These are phyloP conservation scores for Tachyglossus aculeatus DNA, from an alignment of 2,797 vertebrate species.

Conservation along the genomic window DNA sequence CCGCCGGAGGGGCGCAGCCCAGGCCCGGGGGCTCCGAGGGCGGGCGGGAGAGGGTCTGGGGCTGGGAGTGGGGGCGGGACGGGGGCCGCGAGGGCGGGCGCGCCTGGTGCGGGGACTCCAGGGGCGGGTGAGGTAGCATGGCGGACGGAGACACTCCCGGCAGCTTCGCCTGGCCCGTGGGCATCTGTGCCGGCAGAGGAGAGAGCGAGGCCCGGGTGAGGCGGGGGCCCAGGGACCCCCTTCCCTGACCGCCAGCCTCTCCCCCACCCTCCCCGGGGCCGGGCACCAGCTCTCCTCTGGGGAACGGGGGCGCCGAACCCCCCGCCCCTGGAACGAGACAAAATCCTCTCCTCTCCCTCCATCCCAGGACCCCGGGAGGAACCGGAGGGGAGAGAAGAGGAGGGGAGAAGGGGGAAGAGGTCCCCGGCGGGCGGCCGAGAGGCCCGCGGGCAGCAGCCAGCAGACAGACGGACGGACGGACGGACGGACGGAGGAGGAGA, in stretches of 20 bases:
- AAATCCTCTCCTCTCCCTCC: too few species aligned
- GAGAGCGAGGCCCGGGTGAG: neutral
- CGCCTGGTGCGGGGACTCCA: too few species aligned
- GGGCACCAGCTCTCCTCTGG: too few species aligned
- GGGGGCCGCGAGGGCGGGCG: constrained; percentile 79
- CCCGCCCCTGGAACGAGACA: too few species aligned
- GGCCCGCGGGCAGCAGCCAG: constrained; percentile 23
- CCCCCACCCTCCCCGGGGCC: too few species aligned
- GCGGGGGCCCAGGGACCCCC: neutral
- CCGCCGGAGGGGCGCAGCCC: constrained; percentile 79
- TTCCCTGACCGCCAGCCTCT: too few species aligned
- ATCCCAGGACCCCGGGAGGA: neutral
- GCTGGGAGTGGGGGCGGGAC: constrained; percentile 68
- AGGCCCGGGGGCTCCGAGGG: constrained; percentile 73
- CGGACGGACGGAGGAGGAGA: neutral
- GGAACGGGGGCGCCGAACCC: too few species aligned
- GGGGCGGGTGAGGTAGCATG: constrained; percentile 75
- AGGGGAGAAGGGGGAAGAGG: constrained; percentile 7
- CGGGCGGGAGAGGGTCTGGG: constrained; percentile 63
- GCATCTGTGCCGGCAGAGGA: constrained; percentile 76
- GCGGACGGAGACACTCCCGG: constrained; percentile 86
- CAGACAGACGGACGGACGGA: too few species aligned
- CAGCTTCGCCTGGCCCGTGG: constrained; percentile 86
- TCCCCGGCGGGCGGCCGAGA: too few species aligned
- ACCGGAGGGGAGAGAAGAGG: neutral